Evolutionary conservation across 2,888 invertebrate genomes (phyloP), one percentile per base, ranked within the genome.

Genomic region (Papilio protenor): DNA sequence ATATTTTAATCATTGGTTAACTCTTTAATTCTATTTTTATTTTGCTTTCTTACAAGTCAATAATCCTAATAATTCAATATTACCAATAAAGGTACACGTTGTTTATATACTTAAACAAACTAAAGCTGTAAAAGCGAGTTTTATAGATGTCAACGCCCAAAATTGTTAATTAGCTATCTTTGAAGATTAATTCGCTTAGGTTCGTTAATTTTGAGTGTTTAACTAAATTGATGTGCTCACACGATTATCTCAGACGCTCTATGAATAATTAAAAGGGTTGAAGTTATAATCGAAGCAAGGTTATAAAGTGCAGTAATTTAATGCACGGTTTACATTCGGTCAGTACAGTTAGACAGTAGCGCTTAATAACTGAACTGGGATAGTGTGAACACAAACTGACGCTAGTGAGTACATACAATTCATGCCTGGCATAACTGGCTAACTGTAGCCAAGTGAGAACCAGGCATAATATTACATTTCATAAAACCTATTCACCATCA

Each of bases 141-240:
- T 71, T 64, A 55, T 45, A 45, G n/a, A 21, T 71, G 61, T 61
- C 61, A 55, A 55, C 66, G 72, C 16, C 40, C 59, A 23, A 73
- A 78, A 72, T 73, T 78, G 33, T 66, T 47, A 73, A 75, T 78
- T 70, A 55, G 55, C 27, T 72, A 66, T 72, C 66, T 61, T 21
- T 72, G 66, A 66, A 73, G 75, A 76, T 78, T 75, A 75, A 73
- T 73, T 49, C 49, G n/a, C 64, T 57, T 72, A 16, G 72, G 75
- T 78, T 76, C 21, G 45, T 70, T 78, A 78, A 47, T 76, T 78
- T 75, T 47, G 47, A 57, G 75, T 75, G 71, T 75, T 78, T 57
- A 66, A 78, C 45, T 16, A 55, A 75, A 75, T 78, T 72, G 75
- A 75, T 72, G 66, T 66, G 71, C 33, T 27, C 57, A 66, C 75